phyloP scores from a whole-genome alignment of 1,140 invertebrate species.

The Teleogryllus occipitalis region DNA sequence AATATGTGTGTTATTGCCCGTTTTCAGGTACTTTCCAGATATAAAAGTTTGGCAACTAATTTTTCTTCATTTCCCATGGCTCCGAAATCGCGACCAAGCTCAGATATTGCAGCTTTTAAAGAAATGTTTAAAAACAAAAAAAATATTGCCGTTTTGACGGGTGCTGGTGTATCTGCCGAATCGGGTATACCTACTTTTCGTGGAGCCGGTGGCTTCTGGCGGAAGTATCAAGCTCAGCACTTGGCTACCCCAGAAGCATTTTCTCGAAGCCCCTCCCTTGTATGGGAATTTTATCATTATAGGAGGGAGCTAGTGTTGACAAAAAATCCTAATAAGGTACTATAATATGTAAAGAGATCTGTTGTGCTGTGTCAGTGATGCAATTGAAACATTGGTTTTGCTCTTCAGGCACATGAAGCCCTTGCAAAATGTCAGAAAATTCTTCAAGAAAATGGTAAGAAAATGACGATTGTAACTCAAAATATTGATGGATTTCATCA shows the following conservation, averaged over 20 bases:
- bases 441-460: slow-evolving; percentile 46
- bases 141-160: slow-evolving; percentile 60
- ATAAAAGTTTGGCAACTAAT: too few relatives aligned
- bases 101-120: slow-evolving; percentile 13
- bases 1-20: too few relatives aligned
- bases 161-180: slow-evolving; percentile 71
- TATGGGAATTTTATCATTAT: slow-evolving; percentile 77
- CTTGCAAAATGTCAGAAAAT: slow-evolving; percentile 68
- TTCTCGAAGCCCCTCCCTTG: slow-evolving; percentile 53
- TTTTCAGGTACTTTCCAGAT: too few relatives aligned
- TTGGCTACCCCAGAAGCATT: slow-evolving; percentile 62
- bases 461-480: slow-evolving; percentile 74
- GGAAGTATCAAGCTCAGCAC: slow-evolving; percentile 55
- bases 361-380: neutral
- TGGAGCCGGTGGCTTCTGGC: slow-evolving; percentile 68
- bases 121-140: slow-evolving; percentile 28
- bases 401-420: slow-evolving; percentile 63
- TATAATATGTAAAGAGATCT: slow-evolving; percentile 7
- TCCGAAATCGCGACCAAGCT: slow-evolving; percentile 11
- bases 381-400: neutral
- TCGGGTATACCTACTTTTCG: slow-evolving; percentile 76
- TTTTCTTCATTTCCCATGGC: neutral
- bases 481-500: slow-evolving; percentile 88
- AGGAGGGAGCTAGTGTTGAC: slow-evolving; percentile 53
- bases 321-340: slow-evolving; percentile 57